These are phyloP conservation scores for Spodoptera littoralis DNA, from an alignment of 2,888 invertebrate genomes.

Conservation along the genomic window DNA sequence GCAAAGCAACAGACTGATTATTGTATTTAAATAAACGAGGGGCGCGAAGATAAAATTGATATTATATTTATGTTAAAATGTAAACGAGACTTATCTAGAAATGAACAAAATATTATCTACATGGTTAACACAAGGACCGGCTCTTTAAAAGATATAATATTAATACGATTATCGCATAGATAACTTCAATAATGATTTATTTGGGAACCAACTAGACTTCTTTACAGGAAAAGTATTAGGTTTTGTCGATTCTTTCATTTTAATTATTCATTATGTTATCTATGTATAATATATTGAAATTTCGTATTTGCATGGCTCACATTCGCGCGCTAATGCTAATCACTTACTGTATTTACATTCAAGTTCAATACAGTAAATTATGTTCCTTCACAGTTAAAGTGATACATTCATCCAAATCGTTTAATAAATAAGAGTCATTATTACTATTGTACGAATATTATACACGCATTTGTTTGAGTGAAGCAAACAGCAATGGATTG, in stretches of 20 bases:
- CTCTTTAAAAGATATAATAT: constrained; percentile 17
- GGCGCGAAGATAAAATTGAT: constrained; percentile 14
- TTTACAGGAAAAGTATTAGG: background rate
- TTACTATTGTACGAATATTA: background rate
- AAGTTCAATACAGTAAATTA: no score
- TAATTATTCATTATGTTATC: no score
- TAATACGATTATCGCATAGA: constrained; percentile 16
- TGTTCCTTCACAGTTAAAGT: no score
- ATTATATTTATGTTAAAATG: constrained; percentile 2
- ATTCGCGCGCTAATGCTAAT: no score
- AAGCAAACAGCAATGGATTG: no score
- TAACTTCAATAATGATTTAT: constrained; percentile 11
- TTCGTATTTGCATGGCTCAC: no score
- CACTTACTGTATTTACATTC: no score
- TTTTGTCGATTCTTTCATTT: no score
- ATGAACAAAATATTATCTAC: constrained; percentile 20
- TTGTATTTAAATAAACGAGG: constrained; percentile 10
- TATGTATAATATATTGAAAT: no score
- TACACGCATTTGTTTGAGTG: background rate
- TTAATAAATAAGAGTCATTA: no score
- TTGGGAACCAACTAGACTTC: constrained; percentile 13
- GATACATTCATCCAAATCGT: no score
- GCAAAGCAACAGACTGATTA: constrained; percentile 17
- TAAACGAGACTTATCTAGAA: constrained; percentile 20
- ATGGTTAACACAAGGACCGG: constrained; percentile 6